These are phyloP conservation scores for Conistra vaccinii DNA, from an alignment of 2,888 invertebrate species.

Conservation along the genomic window DNA sequence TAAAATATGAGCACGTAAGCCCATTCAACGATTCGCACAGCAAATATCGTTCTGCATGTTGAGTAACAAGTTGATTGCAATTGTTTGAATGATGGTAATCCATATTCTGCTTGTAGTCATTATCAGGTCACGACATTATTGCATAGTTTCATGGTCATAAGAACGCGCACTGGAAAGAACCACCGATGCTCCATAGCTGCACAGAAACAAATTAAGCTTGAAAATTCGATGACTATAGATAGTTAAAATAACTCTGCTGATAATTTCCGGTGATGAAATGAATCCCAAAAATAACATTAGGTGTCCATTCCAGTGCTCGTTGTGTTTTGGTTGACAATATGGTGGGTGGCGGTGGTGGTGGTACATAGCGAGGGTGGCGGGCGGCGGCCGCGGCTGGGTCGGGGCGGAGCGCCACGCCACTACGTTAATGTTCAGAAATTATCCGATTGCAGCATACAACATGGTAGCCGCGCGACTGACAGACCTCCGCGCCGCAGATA, in stretches of 20 bases:
- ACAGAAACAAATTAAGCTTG: background rate
- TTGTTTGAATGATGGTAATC: conserved; percentile 1
- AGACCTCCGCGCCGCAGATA: conserved; percentile 97
- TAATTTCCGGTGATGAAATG: background rate
- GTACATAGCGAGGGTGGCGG: conserved; percentile 70
- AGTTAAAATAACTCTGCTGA: background rate
- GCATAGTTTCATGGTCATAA: conserved; percentile 44
- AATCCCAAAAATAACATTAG: background rate
- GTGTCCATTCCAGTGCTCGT: conserved; percentile 67
- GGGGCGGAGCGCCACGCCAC: conserved; percentile 75
- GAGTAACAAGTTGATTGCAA: conserved; percentile 14
- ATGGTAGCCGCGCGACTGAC: conserved; percentile 99
- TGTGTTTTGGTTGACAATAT: conserved; percentile 89
- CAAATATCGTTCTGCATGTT: conserved; percentile 17
- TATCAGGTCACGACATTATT: conserved; percentile 32
- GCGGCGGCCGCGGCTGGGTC: conserved; percentile 68
- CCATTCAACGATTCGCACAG: background rate
- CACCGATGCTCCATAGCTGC: background rate
- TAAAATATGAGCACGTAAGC: background rate
- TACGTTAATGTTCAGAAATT: conserved; percentile 91
- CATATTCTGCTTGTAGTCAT: conserved; percentile 35
- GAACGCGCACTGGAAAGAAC: conserved; percentile 48
- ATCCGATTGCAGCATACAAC: conserved; percentile 98
- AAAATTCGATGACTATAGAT: background rate
- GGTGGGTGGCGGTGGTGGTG: conserved; percentile 81